These are phyloP conservation scores for Lithobius niger DNA, from an alignment of 1,140 invertebrate genomes.

Conservation along the genomic window DNA sequence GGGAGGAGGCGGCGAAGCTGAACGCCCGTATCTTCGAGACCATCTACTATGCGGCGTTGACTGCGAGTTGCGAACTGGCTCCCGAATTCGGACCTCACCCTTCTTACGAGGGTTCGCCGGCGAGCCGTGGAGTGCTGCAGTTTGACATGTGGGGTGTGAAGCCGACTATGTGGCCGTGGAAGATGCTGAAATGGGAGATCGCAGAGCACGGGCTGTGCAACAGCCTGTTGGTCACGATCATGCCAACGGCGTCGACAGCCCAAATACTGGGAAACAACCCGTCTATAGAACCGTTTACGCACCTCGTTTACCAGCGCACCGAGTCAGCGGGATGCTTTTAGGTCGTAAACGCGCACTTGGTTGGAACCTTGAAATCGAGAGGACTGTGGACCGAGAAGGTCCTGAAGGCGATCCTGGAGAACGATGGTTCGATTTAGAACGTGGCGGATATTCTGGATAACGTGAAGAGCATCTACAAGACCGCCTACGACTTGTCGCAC, in stretches of 20 bases:
- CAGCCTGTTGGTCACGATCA: neutral
- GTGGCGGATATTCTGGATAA: slow-evolving; percentile 39
- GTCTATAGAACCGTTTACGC: slow-evolving; percentile 1
- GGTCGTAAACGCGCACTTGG: neutral
- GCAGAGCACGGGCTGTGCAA: neutral
- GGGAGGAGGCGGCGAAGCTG: neutral
- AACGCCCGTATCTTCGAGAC: slow-evolving; percentile 5
- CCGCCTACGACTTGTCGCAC: slow-evolving; percentile 56
- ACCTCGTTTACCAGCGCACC: neutral
- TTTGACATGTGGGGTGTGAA: neutral
- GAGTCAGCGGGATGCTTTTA: neutral
- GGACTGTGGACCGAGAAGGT: slow-evolving; percentile 32
- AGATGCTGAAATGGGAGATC: neutral
- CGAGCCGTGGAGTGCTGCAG: neutral
- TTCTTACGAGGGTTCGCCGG: neutral
- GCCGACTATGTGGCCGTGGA: neutral
- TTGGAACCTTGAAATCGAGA: neutral
- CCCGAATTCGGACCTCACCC: neutral
- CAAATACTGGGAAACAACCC: slow-evolving; percentile 3
- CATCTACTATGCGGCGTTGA: slow-evolving; percentile 3
- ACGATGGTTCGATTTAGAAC: slow-evolving; percentile 38
- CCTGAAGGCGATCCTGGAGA: slow-evolving; percentile 37
- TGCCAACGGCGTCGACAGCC: neutral
- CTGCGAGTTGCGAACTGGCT: neutral
- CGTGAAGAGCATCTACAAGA: slow-evolving; percentile 87